Percentiles rank a stretch among this genome's conserved stretches.
These are phyloP conservation scores for Bombus confusus DNA, from an alignment of 1,140 invertebrate species.

Conservation along the genomic window DNA sequence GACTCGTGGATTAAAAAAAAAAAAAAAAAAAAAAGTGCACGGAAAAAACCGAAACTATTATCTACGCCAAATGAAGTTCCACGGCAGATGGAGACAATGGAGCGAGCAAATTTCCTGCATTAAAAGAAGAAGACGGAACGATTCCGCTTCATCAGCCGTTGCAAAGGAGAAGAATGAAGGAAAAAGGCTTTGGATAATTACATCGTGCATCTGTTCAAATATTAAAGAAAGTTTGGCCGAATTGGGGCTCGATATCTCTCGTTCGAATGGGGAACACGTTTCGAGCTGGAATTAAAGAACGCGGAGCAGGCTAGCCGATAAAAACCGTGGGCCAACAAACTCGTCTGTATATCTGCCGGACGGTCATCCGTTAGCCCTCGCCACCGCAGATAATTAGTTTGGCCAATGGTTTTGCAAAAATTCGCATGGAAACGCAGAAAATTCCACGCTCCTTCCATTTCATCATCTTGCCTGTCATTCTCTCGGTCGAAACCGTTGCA, in stretches of 20 bases:
- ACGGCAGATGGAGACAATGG: too few relatives aligned
- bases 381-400: constrained; percentile 9
- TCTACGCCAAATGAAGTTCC: too few relatives aligned
- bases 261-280: neutral
- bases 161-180: neutral
- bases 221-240: constrained; percentile 36
- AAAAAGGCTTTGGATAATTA: neutral
- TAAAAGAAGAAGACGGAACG: too few relatives aligned
- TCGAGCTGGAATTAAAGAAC: neutral
- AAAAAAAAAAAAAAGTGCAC: too few relatives aligned
- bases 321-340: constrained; percentile 30
- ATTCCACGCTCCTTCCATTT: neutral
- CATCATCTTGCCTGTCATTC: neutral
- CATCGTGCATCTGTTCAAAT: constrained; percentile 62
- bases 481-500: too few relatives aligned
- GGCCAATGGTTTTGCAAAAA: neutral
- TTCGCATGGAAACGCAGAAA: neutral
- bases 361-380: neutral
- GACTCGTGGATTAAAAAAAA: rapidly evolving
- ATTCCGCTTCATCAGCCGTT: too few relatives aligned
- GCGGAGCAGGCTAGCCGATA: constrained; percentile 5
- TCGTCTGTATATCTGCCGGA: neutral
- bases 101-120: too few relatives aligned
- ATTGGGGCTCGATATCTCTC: neutral
- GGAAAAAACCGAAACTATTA: too few relatives aligned